Conservation (phyloP, 2,888 invertebrate species). For the Idaea straminata region DNA sequence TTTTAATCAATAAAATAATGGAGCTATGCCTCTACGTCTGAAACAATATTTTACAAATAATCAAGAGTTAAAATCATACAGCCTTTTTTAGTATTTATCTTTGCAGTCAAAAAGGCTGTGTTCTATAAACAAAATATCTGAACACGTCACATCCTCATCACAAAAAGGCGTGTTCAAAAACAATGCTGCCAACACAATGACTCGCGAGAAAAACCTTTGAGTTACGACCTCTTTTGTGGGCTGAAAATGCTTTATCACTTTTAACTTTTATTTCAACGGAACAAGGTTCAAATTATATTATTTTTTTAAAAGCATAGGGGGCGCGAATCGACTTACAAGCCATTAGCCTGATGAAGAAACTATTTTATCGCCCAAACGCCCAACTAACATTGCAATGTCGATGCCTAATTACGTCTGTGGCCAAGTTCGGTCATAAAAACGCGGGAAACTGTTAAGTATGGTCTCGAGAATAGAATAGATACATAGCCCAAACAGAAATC, state of each 20-base stretch:
- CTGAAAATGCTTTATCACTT: constrained; percentile 13
- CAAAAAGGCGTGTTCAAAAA: constrained; percentile 28
- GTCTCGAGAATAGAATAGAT: not conserved
- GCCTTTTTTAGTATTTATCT: not conserved
- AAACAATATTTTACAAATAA: no score
- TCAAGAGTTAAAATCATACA: not conserved
- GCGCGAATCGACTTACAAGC: constrained; percentile 46
- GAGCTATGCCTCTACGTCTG: no score
- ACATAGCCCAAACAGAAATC: not conserved
- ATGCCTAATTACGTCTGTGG: constrained; percentile 27
- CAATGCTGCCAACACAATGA: constrained; percentile 39
- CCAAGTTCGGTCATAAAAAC: not conserved
- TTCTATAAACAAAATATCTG: constrained; percentile 1
- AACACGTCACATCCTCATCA: constrained; percentile 33
- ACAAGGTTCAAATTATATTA: constrained; percentile 17
- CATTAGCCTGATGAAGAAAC: constrained; percentile 64
- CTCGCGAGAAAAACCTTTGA: constrained; percentile 43
- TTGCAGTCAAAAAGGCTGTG: not conserved
- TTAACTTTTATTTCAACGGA: constrained; percentile 15
- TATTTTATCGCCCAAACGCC: constrained; percentile 44
- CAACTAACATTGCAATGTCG: constrained; percentile 25
- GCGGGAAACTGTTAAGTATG: not conserved
- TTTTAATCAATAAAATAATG: no score
- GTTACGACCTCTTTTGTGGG: constrained; percentile 29
- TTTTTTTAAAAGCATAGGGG: constrained; percentile 21